These are phyloP conservation scores for Ramphastos sulfuratus DNA, from an alignment of 2,113 vertebrate genomes.

Conservation along the genomic window DNA sequence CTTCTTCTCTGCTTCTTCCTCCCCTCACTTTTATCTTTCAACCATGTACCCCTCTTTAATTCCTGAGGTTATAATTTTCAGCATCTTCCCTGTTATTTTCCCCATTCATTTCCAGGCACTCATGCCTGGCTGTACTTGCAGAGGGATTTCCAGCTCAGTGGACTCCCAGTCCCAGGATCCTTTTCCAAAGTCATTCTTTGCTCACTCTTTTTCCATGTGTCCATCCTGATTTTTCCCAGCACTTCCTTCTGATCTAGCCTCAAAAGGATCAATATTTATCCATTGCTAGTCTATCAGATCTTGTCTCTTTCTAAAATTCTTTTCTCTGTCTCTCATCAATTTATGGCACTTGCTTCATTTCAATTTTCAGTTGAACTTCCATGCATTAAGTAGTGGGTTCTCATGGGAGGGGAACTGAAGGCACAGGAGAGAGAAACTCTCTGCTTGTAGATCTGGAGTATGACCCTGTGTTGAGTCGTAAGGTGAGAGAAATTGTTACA, in stretches of 20 bases:
- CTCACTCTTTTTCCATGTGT: not conserved
- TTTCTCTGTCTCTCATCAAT: not conserved
- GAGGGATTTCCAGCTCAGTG: not conserved
- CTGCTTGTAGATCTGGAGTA: not conserved
- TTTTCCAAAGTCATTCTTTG: not conserved
- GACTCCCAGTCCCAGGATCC: not conserved
- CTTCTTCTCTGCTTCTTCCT: not conserved
- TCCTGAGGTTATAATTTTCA: not conserved
- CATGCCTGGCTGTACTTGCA: not conserved
- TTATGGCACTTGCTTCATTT: not conserved
- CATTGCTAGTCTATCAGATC: not conserved
- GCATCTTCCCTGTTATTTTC: not conserved
- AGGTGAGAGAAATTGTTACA: not conserved
- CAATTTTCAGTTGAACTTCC: not conserved
- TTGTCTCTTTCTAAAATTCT: not conserved
- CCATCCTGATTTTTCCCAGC: not conserved
- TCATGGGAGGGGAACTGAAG: not conserved
- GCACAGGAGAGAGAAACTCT: not conserved
- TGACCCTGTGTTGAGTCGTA: not conserved
- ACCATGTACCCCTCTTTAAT: not conserved
- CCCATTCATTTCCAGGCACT: not conserved
- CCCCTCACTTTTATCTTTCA: not conserved
- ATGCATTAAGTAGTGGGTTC: fast-evolving
- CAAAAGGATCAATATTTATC: not conserved
- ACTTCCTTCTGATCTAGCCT: not conserved